Evolutionary conservation across 1,140 invertebrate genomes (phyloP), one percentile per base, ranked within the genome.

Genomic region (Trichogramma pretiosum): DNA sequence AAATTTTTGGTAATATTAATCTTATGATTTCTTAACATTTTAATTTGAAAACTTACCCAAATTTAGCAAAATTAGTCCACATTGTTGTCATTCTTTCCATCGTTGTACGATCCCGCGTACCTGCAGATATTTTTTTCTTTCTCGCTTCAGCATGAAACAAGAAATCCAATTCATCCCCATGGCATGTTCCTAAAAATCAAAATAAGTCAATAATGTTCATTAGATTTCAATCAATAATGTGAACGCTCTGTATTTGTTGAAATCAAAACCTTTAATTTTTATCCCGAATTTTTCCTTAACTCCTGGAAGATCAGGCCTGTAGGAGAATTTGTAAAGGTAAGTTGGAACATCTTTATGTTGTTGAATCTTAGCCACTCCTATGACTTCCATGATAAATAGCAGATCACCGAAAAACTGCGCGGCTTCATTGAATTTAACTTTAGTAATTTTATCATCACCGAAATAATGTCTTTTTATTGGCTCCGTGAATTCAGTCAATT

Each of bases 401-500:
- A 59, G 54, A 52, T 77, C 74, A 3, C 67, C 64, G 16, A 67
- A 42, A 3, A 72, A 59, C 49, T 70, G 54, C 1, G 72, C 36
- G n/a, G 66, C 63, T 13, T 63, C 49, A 3, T 53, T 40, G 9
- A 57, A 49, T 4, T 56, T 56, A 3, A 56, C 28, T 4, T 63
- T 50, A 3, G 46, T 57, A 4, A 68, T 58, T n/a, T 28, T 2
- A 53, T 58, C 59, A n/a, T 67, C 56, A 3, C 64, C 65, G 33
- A 67, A 68, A 60, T 78, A 79, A 61, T 70, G 76, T 9, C 62
- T 46, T 45, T 63, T 66, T 9, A 79, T 61, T 52, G 60, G 57
- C 7, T 64, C 51, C 3, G 67, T 64, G 9, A 75, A 60, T 48
- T 54, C 36, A 3, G 37, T 21, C 21, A 51, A 2, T 13, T 48